Percentiles rank a stretch among this genome's conserved stretches.
phyloP scores from a whole-genome alignment of 2,113 vertebrate genomes.

The Grammomys dolichurus region DNA sequence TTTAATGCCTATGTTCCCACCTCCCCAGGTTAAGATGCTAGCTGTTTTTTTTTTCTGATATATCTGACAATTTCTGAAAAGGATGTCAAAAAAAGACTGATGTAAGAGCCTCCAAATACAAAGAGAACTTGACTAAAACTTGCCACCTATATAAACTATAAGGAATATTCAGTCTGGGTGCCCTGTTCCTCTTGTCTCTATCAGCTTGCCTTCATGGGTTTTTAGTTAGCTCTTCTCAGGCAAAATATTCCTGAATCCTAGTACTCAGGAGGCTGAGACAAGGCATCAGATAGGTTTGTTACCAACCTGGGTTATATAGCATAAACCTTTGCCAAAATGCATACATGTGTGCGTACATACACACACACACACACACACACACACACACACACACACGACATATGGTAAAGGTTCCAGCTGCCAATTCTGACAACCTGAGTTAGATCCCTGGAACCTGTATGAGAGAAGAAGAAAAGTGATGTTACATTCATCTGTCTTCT shows the following conservation, averaged over 20 bases:
- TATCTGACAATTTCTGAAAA: conserved; percentile 10
- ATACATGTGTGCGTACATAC: background rate
- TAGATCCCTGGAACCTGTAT: background rate
- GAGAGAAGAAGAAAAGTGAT: background rate
- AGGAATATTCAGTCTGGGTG: background rate
- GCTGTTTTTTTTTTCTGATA: background rate
- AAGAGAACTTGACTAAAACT: background rate
- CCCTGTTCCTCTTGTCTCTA: background rate
- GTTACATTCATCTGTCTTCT: background rate
- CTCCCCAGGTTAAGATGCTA: background rate
- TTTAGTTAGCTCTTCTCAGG: background rate
- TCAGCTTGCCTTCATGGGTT: background rate
- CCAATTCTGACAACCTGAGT: background rate
- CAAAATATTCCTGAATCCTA: background rate
- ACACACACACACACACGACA: background rate
- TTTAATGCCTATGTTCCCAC: background rate
- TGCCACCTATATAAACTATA: background rate
- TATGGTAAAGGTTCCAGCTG: background rate
- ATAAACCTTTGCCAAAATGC: background rate
- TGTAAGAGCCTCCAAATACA: background rate
- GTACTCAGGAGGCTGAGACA: background rate
- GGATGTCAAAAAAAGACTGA: background rate
- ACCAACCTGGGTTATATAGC: background rate
- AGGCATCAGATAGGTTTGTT: background rate
- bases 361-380: too few relatives aligned